These are phyloP conservation scores for Zaprionus kolodkinae DNA, from an alignment of 1,140 invertebrate species.

Conservation along the genomic window DNA sequence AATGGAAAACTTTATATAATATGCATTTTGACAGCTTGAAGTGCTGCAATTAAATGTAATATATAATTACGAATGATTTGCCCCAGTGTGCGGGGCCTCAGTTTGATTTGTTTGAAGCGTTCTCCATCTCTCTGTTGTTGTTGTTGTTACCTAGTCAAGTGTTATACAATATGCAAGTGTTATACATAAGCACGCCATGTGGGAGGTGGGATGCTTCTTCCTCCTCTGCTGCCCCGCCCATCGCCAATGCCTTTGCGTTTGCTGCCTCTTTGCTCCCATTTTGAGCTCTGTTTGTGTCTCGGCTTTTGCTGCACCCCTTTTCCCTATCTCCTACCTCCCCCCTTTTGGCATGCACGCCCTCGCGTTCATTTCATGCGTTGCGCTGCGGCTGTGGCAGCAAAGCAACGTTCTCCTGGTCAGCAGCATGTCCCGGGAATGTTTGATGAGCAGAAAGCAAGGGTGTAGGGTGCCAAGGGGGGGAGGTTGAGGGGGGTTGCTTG, in stretches of 20 bases:
- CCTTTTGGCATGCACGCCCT: not conserved
- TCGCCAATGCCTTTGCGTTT: not conserved
- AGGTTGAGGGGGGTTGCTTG: too few species aligned
- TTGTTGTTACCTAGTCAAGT: conserved; percentile 14
- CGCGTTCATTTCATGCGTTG: not conserved
- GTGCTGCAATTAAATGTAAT: not conserved
- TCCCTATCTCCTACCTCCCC: too few species aligned
- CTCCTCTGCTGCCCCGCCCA: not conserved
- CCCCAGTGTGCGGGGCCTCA: not conserved
- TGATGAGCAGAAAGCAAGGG: not conserved
- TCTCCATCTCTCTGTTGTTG: not conserved
- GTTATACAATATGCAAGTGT: conserved; percentile 35
- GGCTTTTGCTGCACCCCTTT: not conserved
- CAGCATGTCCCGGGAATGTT: not conserved
- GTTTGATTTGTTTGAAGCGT: conserved; percentile 1
- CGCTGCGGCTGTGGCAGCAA: not conserved
- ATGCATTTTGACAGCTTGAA: too few species aligned
- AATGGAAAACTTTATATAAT: too few species aligned
- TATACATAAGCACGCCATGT: conserved; percentile 36
- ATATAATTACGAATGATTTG: not conserved
- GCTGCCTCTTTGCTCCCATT: not conserved
- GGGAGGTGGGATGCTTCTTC: not conserved
- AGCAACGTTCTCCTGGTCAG: not conserved
- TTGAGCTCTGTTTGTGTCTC: conserved; percentile 21
- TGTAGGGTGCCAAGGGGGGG: too few species aligned